A percentile compares a stretch with the other conserved stretches of the same genome.
Evolutionary conservation across 2,888 invertebrate genomes (phyloP).

Genomic region (Cosmorhoe ocellata): DNA sequence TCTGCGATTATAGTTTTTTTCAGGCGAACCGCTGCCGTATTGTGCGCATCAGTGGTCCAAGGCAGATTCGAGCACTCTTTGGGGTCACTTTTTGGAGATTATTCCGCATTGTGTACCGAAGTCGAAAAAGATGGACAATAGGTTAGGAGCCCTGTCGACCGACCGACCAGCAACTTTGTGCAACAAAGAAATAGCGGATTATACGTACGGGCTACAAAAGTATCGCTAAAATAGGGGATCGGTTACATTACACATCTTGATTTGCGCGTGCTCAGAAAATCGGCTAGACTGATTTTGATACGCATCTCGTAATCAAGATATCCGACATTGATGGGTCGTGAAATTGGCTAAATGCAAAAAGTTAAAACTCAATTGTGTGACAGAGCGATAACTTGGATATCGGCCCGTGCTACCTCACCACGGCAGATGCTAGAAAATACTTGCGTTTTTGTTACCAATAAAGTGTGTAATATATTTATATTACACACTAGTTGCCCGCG

Average conservation of each 20-base stretch:
- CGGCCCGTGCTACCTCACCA: slow-evolving; percentile 1
- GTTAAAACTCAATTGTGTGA: slow-evolving; percentile 34
- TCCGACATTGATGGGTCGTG: slow-evolving; percentile 50
- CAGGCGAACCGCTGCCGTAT: slow-evolving; percentile 44
- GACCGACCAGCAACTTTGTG: slow-evolving; percentile 56
- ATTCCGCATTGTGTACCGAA: slow-evolving; percentile 65
- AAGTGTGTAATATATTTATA: neutral
- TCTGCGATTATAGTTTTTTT: slow-evolving; percentile 63
- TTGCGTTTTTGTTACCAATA: neutral
- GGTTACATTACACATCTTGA: slow-evolving; percentile 66
- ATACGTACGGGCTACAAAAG: slow-evolving; percentile 19
- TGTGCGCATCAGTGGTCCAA: slow-evolving; percentile 49
- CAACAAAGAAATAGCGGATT: slow-evolving; percentile 53
- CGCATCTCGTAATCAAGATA: slow-evolving; percentile 41
- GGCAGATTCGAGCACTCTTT: slow-evolving; percentile 68
- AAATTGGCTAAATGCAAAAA: slow-evolving; percentile 50
- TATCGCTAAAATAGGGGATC: slow-evolving; percentile 44
- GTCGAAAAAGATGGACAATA: slow-evolving; percentile 71
- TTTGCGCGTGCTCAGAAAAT: slow-evolving; percentile 40
- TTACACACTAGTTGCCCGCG: too few species aligned
- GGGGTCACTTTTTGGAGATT: slow-evolving; percentile 82
- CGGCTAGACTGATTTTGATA: slow-evolving; percentile 32
- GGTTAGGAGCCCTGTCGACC: slow-evolving; percentile 66
- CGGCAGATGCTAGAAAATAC: slow-evolving; percentile 1
- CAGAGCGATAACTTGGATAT: slow-evolving; percentile 3